Evolutionary conservation across 92 coral and sea anemone genomes (phyloP), one percentile per base, ranked within the genome.

Genomic region (Scolanthus callimorphus): DNA sequence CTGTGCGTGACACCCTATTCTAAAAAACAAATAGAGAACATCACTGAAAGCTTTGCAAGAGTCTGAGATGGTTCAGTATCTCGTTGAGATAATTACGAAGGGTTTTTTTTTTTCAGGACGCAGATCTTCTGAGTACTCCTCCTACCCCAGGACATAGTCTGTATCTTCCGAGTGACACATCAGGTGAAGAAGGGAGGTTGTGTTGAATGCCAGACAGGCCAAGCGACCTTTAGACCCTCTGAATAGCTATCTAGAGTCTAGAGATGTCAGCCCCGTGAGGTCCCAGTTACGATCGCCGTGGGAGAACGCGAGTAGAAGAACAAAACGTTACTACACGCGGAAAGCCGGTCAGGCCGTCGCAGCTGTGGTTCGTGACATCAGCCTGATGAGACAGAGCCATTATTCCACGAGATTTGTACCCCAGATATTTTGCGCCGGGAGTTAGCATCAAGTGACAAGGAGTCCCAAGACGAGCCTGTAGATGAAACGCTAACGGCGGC

Each of bases 231-330:
- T 75, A 38, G 78, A 69, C 4, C 22, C 60, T 9, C 73, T 84
- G 3, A 78, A 84, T 28, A 25, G 38, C 29, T 84, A 78, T 51
- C 61, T 84, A 57, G 45, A 10, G 19, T 66, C 73, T 54, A 51
- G 82, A 38, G 82, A 79, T 70, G 70, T 84, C 60, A 84, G 85
- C 70, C 81, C 85, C n/a, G 65, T 83, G 34, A 60, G 90, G 43
- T 84, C 85, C 9, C 59, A 31, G 63, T 63, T 85, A 11, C 59
- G 39, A 23, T 45, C 78, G 29, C 71, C 76, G 22, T 79, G 92
- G 92, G 82, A 74, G 3, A 34, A 57, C 3, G 62, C 83, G 49
- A 74, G 74, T 25, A 73, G 54, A 31, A 59, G 81, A 37, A 85
- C 84, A 1, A 85, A 80, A 53, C 74, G 87, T 29, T 74, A 85